phyloP scores from a whole-genome alignment of 2,113 vertebrate species.

The Synchiropus splendidus region DNA sequence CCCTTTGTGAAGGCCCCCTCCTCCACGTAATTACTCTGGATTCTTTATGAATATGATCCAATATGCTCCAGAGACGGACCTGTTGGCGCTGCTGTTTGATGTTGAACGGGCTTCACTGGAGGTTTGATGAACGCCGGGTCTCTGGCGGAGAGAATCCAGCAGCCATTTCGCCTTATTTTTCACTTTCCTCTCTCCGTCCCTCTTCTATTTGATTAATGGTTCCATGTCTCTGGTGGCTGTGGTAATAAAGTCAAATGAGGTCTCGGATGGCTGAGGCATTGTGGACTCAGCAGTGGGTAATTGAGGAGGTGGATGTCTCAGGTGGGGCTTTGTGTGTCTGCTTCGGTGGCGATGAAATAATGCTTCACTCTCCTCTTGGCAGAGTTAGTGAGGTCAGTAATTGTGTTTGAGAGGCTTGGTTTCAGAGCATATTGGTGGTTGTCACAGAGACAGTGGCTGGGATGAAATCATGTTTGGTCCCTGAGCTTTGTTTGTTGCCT shows the following conservation, averaged over 20 bases:
- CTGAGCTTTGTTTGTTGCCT: constrained; percentile 13
- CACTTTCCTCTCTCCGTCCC: constrained; percentile 22
- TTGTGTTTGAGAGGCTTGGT: constrained; percentile 26
- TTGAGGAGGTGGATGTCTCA: constrained; percentile 43
- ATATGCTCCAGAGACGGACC: no score
- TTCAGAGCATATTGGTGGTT: constrained; percentile 16
- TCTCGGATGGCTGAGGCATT: constrained; percentile 37
- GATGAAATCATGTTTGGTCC: constrained; percentile 20
- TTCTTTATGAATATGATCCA: no score
- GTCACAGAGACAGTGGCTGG: constrained; percentile 12
- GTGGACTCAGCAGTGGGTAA: constrained; percentile 50
- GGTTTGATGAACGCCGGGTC: constrained; percentile 16
- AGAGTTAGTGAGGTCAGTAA: constrained; percentile 35
- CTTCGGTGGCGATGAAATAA: constrained; percentile 27
- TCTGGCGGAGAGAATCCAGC: constrained; percentile 6
- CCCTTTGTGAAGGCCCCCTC: no score
- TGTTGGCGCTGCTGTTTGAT: no score
- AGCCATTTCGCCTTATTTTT: constrained; percentile 26
- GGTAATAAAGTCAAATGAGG: constrained; percentile 59
- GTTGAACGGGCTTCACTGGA: constrained; percentile 10
- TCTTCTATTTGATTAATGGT: constrained; percentile 51
- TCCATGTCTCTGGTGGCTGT: constrained; percentile 24
- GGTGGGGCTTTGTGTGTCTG: constrained; percentile 25
- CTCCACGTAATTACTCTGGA: no score
- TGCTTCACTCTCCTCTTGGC: constrained; percentile 23